phyloP scores from a whole-genome alignment of 2,113 vertebrate species.

The Polyodon spathula region DNA sequence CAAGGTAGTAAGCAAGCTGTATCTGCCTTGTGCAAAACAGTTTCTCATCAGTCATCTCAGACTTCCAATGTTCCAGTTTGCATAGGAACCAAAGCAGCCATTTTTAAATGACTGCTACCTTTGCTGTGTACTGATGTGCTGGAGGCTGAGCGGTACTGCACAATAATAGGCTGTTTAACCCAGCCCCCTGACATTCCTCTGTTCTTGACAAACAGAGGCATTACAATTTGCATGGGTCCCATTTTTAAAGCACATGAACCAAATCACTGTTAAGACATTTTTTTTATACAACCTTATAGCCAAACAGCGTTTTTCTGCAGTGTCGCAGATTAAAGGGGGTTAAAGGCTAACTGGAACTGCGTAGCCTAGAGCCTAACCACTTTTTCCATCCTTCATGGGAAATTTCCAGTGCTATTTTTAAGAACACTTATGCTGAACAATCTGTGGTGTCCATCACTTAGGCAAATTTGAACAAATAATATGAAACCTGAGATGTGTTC shows the following conservation, averaged over 20 bases:
- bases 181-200: constrained; percentile 8
- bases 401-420: constrained; percentile 55
- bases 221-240: not conserved
- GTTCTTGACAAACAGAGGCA: not conserved
- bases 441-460: constrained; percentile 32
- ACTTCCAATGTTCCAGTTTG: too few species aligned
- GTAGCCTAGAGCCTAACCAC: constrained; percentile 42
- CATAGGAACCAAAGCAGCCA: too few species aligned
- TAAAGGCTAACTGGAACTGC: constrained; percentile 38
- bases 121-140: not conserved
- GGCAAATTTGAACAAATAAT: constrained; percentile 23
- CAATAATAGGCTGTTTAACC: not conserved
- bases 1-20: too few species aligned
- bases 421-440: constrained; percentile 36
- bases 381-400: constrained; percentile 55
- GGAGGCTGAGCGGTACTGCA: not conserved
- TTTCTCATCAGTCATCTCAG: too few species aligned
- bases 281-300: too few species aligned
- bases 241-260: not conserved
- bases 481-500: constrained; percentile 1
- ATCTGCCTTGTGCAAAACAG: too few species aligned
- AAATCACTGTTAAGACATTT: not conserved
- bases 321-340: constrained; percentile 32
- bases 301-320: not conserved
- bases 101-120: not conserved